A percentile compares a stretch with the other conserved stretches of the same genome.
Conservation (phyloP, 2,797 vertebrate species). For the Molossus molossus region DNA sequence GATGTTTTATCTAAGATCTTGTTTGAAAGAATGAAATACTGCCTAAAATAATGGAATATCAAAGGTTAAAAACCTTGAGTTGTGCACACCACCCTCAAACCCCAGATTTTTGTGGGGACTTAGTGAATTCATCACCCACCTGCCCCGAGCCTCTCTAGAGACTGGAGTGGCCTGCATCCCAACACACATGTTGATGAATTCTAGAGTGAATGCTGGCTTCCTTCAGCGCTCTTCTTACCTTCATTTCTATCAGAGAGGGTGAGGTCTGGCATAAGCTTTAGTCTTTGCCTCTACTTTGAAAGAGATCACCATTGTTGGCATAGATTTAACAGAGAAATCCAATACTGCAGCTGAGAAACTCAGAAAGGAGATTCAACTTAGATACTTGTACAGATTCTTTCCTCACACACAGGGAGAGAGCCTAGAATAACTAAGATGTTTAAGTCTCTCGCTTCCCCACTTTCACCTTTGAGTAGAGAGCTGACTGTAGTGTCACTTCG, state of each 20-base stretch:
- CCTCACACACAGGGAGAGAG: background rate
- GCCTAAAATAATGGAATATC: background rate
- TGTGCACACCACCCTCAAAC: background rate
- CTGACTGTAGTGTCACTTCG: background rate
- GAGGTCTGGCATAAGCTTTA: background rate
- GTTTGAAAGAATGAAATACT: conserved; percentile 35
- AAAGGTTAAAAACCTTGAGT: conserved; percentile 17
- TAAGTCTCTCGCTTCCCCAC: background rate
- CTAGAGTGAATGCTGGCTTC: background rate
- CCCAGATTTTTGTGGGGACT: background rate
- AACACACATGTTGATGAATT: background rate
- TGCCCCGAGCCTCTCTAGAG: background rate
- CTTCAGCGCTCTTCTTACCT: background rate
- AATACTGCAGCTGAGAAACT: background rate
- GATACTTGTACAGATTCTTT: background rate
- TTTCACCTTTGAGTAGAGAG: conserved; percentile 43
- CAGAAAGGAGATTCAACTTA: conserved; percentile 9
- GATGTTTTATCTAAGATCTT: conserved; percentile 28
- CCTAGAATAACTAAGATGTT: background rate
- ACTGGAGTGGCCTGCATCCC: background rate
- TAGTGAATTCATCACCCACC: background rate
- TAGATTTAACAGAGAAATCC: conserved; percentile 4
- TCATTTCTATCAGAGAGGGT: background rate
- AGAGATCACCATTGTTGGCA: background rate
- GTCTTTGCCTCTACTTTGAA: background rate